Evolutionary conservation across 1,140 invertebrate species (phyloP).

Genomic region (Drosophila erecta): DNA sequence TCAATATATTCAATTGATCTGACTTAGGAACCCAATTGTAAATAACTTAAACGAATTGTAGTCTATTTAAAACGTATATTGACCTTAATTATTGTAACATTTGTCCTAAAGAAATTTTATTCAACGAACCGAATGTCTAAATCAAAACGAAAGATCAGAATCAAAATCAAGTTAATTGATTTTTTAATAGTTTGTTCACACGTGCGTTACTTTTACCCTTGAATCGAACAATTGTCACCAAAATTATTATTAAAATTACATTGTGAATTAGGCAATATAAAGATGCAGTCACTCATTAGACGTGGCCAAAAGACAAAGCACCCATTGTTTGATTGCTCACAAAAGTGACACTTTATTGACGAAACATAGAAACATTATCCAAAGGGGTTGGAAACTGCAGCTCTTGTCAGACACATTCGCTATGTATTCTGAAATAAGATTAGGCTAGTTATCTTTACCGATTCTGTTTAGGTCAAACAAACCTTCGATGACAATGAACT

Average conservation of each 20-base stretch:
- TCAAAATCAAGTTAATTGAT: conserved; percentile 32
- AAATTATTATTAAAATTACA: conserved; percentile 37
- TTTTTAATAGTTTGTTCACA: conserved; percentile 27
- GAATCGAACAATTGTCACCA: conserved; percentile 40
- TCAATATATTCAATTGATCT: conserved; percentile 43
- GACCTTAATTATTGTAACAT: conserved; percentile 33
- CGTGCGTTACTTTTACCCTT: conserved; percentile 24
- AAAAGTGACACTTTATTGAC: conserved; percentile 57
- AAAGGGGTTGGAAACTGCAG: conserved; percentile 7
- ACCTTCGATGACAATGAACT: conserved; percentile 82
- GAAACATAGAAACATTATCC: conserved; percentile 45
- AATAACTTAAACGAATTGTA: conserved; percentile 63
- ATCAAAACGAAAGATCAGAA: conserved; percentile 31
- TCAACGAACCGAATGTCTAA: conserved; percentile 16
- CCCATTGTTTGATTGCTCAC: conserved; percentile 26
- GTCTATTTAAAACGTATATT: conserved; percentile 47
- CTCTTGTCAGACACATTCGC: conserved; percentile 23
- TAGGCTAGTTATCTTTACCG: neutral
- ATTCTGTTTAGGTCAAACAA: neutral
- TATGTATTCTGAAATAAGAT: conserved; percentile 56
- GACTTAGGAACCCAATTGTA: conserved; percentile 47
- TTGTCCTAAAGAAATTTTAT: conserved; percentile 49
- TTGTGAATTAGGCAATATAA: conserved; percentile 54
- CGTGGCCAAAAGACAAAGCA: conserved; percentile 59
- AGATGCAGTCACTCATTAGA: conserved; percentile 48